Evolutionary conservation across 2,888 invertebrate genomes (phyloP).

Genomic region (Platypus cylindrus): DNA sequence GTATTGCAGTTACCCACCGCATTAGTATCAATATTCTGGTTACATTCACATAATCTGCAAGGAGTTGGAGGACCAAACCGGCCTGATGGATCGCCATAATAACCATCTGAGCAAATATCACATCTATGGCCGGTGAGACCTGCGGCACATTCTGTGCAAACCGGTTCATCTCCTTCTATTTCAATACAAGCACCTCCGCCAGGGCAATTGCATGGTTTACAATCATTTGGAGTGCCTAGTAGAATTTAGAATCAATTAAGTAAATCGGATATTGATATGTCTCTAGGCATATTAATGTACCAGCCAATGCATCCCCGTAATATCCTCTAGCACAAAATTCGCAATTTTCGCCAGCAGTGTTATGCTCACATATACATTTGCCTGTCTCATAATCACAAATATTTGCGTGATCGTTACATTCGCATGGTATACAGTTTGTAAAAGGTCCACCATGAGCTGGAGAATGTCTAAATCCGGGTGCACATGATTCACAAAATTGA

Average conservation of each 20-base stretch:
- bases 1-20: constrained; percentile 95
- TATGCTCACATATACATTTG: constrained; percentile 91
- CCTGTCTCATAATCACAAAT: constrained; percentile 93
- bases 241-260: background rate
- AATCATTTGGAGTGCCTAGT: constrained; percentile 68
- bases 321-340: constrained; percentile 88
- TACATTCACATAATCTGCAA: constrained; percentile 83
- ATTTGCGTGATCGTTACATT: constrained; percentile 92
- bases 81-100: constrained; percentile 35
- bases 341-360: constrained; percentile 91
- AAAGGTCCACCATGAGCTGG: constrained; percentile 67
- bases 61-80: constrained; percentile 51
- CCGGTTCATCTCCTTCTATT: constrained; percentile 70
- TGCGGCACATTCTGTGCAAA: constrained; percentile 87
- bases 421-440: constrained; percentile 88
- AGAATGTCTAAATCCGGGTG: constrained; percentile 85
- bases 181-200: constrained; percentile 87
- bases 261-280: background rate
- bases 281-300: constrained; percentile 13
- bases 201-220: constrained; percentile 89
- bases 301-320: constrained; percentile 81
- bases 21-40: constrained; percentile 86
- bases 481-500: constrained; percentile 95
- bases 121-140: constrained; percentile 86
- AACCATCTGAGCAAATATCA: constrained; percentile 91